Evolutionary conservation across 2,113 vertebrate genomes (phyloP).

Genomic region (Pampusana beccarii): DNA sequence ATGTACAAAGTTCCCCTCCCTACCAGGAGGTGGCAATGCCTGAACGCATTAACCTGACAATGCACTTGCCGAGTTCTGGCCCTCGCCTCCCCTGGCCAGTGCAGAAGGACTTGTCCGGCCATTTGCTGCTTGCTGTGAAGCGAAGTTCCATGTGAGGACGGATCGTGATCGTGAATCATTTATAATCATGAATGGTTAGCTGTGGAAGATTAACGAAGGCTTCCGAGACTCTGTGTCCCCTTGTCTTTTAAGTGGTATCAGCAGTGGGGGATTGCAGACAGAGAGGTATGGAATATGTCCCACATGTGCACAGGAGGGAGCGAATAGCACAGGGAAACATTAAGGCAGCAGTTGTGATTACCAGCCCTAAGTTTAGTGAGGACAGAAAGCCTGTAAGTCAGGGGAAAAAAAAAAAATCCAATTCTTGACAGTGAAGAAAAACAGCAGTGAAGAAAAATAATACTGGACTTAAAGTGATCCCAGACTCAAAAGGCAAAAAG

Average conservation of each 20-base stretch:
- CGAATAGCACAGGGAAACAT: neutral
- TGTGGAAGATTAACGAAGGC: neutral
- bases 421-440: neutral
- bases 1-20: neutral
- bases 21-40: neutral
- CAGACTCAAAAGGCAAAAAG: neutral
- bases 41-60: rapidly evolving
- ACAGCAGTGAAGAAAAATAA: neutral
- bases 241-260: neutral
- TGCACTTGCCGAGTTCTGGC: neutral
- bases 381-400: neutral
- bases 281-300: neutral
- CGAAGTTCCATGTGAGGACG: neutral
- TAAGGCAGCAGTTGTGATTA: neutral
- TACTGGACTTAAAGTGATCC: neutral
- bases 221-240: neutral
- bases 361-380: neutral
- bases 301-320: rapidly evolving
- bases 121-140: neutral
- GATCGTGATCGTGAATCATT: neutral
- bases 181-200: neutral
- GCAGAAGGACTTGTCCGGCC: neutral
- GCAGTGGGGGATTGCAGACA: neutral
- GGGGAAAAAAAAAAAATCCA: neutral
- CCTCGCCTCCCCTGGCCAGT: rapidly evolving